Conservation (phyloP, 2,797 vertebrate genomes). For the Halcyon badia region DNA sequence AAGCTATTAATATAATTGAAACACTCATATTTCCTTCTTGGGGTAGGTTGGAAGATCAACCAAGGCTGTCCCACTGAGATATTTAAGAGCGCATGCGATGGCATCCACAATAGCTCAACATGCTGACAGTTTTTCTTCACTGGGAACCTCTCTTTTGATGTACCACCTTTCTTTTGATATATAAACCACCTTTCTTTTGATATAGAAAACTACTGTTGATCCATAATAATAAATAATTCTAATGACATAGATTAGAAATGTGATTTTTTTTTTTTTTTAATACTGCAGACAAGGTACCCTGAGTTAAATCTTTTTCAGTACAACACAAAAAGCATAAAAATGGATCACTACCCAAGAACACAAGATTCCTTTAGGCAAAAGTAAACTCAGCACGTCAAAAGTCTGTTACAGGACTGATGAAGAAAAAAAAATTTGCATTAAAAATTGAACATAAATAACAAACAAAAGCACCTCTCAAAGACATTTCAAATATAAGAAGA, state of each 20-base stretch:
- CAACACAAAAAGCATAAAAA: background rate
- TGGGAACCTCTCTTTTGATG: too few species aligned
- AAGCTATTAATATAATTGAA: background rate
- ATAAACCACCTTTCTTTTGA: background rate
- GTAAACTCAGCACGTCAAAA: background rate
- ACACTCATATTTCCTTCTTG: background rate
- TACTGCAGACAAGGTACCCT: background rate
- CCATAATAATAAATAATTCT: background rate
- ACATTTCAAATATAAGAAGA: background rate
- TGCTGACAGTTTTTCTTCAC: background rate
- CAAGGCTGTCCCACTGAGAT: background rate
- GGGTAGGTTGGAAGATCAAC: background rate
- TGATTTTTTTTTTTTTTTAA: background rate
- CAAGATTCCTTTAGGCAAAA: background rate
- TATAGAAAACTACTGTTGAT: background rate
- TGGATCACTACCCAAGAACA: background rate
- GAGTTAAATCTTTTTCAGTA: background rate
- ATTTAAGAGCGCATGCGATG: background rate
- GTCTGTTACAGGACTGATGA: background rate
- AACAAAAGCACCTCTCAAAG: background rate
- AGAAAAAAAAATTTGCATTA: background rate
- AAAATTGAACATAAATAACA: background rate
- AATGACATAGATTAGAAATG: background rate
- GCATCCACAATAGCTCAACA: background rate
- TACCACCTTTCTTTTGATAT: too few species aligned